These are phyloP conservation scores for Synergus japonicus DNA, from an alignment of 2,888 invertebrate species.

Conservation along the genomic window DNA sequence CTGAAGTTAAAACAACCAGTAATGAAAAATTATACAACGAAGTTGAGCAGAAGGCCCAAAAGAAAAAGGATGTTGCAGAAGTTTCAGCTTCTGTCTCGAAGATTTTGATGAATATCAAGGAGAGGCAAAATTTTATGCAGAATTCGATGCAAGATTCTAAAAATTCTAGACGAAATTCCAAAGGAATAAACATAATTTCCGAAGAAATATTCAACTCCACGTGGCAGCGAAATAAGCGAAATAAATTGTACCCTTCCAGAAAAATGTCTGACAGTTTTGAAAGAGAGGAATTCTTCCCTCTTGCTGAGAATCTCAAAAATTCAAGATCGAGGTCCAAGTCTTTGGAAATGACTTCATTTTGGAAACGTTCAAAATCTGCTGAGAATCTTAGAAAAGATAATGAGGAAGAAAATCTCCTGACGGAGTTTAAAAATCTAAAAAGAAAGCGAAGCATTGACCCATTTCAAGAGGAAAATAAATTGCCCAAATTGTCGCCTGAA, in stretches of 20 bases:
- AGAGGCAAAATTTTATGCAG: conserved; percentile 6
- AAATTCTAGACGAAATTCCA: background rate
- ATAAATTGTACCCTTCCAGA: conserved; percentile 12
- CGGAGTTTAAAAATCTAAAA: conserved; percentile 62
- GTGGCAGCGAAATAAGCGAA: background rate
- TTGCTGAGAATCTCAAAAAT: conserved; percentile 16
- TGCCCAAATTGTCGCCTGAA: conserved; percentile 43
- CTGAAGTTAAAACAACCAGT: conserved; percentile 6
- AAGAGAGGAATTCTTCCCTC: background rate
- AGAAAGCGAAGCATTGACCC: conserved; percentile 56
- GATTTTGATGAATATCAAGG: conserved; percentile 26
- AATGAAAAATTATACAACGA: conserved; percentile 41
- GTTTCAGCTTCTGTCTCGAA: conserved; percentile 18
- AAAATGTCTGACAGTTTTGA: conserved; percentile 29
- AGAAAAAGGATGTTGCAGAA: conserved; percentile 26
- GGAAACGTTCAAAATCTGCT: conserved; percentile 21
- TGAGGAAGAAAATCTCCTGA: conserved; percentile 55
- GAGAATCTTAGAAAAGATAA: conserved; percentile 18
- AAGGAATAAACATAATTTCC: conserved; percentile 22
- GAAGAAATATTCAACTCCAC: conserved; percentile 31
- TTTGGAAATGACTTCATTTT: background rate
- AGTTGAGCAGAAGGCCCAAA: background rate
- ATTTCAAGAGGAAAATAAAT: conserved; percentile 50
- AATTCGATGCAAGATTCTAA: conserved; percentile 12
- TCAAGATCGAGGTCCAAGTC: conserved; percentile 40